These are phyloP conservation scores for Anhinga rufa DNA, from an alignment of 2,113 vertebrate species.

Conservation along the genomic window DNA sequence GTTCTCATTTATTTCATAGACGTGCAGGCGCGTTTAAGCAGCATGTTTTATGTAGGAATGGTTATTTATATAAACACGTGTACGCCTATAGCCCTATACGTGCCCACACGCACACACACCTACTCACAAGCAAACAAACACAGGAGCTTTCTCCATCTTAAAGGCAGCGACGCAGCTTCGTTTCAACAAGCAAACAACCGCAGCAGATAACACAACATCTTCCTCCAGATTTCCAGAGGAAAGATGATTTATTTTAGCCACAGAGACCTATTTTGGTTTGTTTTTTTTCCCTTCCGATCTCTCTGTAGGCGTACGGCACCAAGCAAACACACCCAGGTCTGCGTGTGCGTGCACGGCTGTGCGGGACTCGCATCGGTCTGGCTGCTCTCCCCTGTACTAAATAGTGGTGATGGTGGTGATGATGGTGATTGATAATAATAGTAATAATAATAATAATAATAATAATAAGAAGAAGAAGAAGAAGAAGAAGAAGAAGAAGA, in stretches of 20 bases:
- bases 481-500: too few species aligned
- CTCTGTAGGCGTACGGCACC: not conserved
- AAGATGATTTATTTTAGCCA: not conserved
- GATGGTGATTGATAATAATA: not conserved
- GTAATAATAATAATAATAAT: not conserved
- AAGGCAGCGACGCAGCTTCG: not conserved
- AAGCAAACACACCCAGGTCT: fast-evolving
- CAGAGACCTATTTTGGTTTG: not conserved
- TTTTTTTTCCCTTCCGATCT: too few species aligned
- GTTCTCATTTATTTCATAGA: not conserved
- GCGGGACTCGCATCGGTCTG: not conserved
- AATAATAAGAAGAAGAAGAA: not conserved
- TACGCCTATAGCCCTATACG: fast-evolving
- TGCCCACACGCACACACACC: too few species aligned
- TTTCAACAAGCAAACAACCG: not conserved
- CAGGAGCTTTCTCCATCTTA: not conserved
- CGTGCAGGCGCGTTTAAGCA: fast-evolving
- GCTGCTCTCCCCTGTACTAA: not conserved
- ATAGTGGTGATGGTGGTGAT: too few species aligned
- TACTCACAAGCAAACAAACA: not conserved
- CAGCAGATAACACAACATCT: fast-evolving
- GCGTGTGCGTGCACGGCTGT: not conserved
- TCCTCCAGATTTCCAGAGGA: not conserved
- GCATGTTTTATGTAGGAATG: fast-evolving
- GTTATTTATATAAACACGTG: not conserved